These are phyloP conservation scores for Zele albiditarsus DNA, from an alignment of 2,888 invertebrate genomes.

Conservation along the genomic window DNA sequence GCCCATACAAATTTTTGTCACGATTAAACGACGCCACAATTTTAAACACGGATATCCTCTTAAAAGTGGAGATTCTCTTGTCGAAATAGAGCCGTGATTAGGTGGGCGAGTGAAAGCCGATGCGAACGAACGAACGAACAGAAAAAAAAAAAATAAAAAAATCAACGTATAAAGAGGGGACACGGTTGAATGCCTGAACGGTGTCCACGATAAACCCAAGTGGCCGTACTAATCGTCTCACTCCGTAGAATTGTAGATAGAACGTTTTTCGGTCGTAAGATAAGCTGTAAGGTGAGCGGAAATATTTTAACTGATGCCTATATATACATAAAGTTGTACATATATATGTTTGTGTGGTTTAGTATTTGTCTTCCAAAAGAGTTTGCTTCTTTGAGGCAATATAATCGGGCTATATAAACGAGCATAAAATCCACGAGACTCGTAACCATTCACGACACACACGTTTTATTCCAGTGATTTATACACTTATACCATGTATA, in stretches of 20 bases:
- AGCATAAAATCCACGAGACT: constrained; percentile 48
- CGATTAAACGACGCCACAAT: constrained; percentile 67
- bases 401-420: constrained; percentile 9
- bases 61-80: constrained; percentile 64
- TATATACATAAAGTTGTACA: constrained; percentile 46
- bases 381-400: constrained; percentile 9
- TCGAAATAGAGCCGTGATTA: constrained; percentile 72
- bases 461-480: constrained; percentile 35
- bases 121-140: constrained; percentile 15
- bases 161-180: constrained; percentile 33
- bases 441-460: constrained; percentile 51
- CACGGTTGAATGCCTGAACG: constrained; percentile 58
- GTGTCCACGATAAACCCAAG: constrained; percentile 62
- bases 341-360: constrained; percentile 9
- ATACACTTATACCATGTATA: constrained; percentile 19
- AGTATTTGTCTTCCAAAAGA: background rate
- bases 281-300: constrained; percentile 36
- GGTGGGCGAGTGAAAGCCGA: constrained; percentile 53
- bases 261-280: constrained; percentile 51
- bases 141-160: constrained; percentile 24
- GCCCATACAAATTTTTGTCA: constrained; percentile 66
- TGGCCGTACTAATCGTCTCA: constrained; percentile 65
- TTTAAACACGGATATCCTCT: constrained; percentile 71
- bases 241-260: constrained; percentile 49
- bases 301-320: constrained; percentile 30